Conservation (phyloP, 2,888 invertebrate genomes). For the Stenoptilia bipunctidactyla region DNA sequence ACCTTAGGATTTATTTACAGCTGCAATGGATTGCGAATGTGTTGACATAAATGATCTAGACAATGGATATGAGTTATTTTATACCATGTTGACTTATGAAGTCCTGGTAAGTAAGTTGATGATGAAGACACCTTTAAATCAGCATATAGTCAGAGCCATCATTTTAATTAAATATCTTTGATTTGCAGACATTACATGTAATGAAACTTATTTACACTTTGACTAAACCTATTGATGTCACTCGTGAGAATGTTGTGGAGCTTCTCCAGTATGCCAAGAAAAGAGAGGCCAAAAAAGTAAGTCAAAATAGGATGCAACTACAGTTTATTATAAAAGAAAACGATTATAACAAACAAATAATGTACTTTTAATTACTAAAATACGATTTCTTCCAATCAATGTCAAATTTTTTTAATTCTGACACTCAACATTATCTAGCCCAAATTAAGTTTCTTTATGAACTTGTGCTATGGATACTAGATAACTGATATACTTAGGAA, state of each 20-base stretch:
- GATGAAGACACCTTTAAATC: no score
- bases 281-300: conserved; percentile 52
- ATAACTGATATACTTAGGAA: no score
- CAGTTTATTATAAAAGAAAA: no score
- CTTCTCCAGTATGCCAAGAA: conserved; percentile 44
- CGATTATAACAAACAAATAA: no score
- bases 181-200: conserved; percentile 45
- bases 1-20: conserved; percentile 34
- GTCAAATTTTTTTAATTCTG: no score
- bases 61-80: conserved; percentile 56
- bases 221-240: conserved; percentile 57
- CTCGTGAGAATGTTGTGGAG: conserved; percentile 43
- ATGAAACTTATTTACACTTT: conserved; percentile 53
- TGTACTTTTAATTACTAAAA: no score
- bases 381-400: no score
- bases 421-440: no score
- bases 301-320: no score
- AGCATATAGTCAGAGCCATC: no score
- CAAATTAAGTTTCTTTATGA: no score
- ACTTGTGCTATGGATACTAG: no score
- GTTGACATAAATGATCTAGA: conserved; percentile 46
- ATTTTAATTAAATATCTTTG: conserved; percentile 1
- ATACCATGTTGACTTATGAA: conserved; percentile 43
- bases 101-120: conserved; percentile 32
- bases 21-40: conserved; percentile 51